A percentile compares a stretch with the other conserved stretches of the same genome.
Evolutionary conservation across 2,888 invertebrate genomes (phyloP).

Genomic region (Hydroisotoma schaefferi): DNA sequence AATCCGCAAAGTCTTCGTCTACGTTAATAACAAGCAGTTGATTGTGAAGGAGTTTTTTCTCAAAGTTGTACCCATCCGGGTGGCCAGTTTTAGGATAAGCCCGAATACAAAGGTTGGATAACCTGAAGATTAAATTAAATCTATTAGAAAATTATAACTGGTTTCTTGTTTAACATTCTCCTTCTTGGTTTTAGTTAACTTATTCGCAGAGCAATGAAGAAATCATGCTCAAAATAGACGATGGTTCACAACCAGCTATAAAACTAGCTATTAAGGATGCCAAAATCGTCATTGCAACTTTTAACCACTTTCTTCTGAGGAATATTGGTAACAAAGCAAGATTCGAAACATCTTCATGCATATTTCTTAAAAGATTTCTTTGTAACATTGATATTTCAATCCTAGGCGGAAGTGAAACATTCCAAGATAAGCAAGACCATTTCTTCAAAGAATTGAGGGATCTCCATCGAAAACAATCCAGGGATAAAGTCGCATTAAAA

Average conservation of each 20-base stretch:
- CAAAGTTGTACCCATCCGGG: constrained; percentile 86
- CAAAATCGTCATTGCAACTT: constrained; percentile 87
- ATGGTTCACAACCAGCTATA: constrained; percentile 83
- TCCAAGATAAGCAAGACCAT: constrained; percentile 69
- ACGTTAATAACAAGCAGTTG: constrained; percentile 85
- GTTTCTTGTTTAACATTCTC: constrained; percentile 11
- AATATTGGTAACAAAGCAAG: constrained; percentile 65
- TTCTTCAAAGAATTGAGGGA: constrained; percentile 79
- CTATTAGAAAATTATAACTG: background rate
- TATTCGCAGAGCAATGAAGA: constrained; percentile 66
- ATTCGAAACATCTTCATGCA: background rate
- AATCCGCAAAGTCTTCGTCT: constrained; percentile 82
- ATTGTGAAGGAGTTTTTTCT: constrained; percentile 89
- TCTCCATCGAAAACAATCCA: constrained; percentile 79
- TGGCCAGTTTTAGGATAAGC: constrained; percentile 85
- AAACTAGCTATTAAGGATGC: constrained; percentile 77
- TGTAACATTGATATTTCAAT: background rate
- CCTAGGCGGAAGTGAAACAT: constrained; percentile 81
- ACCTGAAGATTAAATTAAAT: background rate
- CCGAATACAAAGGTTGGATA: constrained; percentile 80
- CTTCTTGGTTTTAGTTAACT: constrained; percentile 27
- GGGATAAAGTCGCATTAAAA: constrained; percentile 78
- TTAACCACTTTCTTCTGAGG: constrained; percentile 82
- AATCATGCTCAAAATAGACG: no score
- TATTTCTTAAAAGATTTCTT: background rate